These are phyloP conservation scores for Isoperla grammatica DNA, from an alignment of 2,888 invertebrate genomes.

Conservation along the genomic window DNA sequence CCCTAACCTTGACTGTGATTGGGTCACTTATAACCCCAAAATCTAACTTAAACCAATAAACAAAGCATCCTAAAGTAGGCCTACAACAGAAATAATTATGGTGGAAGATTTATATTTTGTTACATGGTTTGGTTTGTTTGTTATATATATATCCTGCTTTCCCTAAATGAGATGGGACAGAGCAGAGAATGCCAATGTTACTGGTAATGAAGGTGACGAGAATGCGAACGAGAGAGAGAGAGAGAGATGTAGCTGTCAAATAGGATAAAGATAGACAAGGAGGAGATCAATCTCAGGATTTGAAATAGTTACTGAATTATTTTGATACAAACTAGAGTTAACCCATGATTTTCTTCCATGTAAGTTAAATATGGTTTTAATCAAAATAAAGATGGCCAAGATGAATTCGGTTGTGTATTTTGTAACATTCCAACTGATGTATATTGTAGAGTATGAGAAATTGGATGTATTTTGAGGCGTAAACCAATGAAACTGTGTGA, in stretches of 20 bases:
- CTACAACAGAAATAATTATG: slow-evolving; percentile 4
- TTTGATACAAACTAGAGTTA: too few species aligned
- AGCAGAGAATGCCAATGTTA: too few species aligned
- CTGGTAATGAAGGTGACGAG: background rate
- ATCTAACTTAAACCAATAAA: background rate
- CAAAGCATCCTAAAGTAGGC: slow-evolving; percentile 1
- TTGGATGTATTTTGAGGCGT: too few species aligned
- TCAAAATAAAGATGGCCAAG: slow-evolving; percentile 6
- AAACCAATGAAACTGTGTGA: too few species aligned
- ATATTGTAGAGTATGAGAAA: too few species aligned
- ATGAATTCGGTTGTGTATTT: too few species aligned
- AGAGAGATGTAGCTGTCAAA: slow-evolving; percentile 5
- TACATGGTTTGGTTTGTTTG: slow-evolving; percentile 7
- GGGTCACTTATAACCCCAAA: slow-evolving; percentile 4
- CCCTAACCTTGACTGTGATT: background rate
- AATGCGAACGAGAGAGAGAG: background rate
- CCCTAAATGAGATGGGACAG: background rate
- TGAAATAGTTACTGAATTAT: background rate
- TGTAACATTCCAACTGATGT: too few species aligned
- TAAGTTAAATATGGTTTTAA: background rate
- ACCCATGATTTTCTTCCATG: too few species aligned
- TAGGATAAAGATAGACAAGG: background rate
- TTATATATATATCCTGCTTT: background rate
- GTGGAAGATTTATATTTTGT: slow-evolving; percentile 6
- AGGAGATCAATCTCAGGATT: slow-evolving; percentile 1